These are phyloP conservation scores for Microchrysa polita DNA, from an alignment of 2,888 invertebrate genomes.

Conservation along the genomic window DNA sequence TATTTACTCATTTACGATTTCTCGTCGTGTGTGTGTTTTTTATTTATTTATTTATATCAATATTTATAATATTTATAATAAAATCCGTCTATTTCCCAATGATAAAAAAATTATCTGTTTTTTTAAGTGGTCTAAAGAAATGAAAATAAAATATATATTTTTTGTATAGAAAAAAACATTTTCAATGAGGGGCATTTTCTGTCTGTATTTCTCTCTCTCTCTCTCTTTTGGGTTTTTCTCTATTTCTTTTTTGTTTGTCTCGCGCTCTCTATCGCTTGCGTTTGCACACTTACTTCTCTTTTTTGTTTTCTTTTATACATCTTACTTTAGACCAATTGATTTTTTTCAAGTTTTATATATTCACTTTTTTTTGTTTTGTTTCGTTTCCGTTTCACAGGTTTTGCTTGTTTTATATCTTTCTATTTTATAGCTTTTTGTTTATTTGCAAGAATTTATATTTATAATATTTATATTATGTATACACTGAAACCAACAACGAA, in stretches of 20 bases:
- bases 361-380: constrained; percentile 22
- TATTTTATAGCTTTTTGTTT: neutral
- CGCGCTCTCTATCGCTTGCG: too few relatives aligned
- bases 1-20: constrained; percentile 11
- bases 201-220: neutral
- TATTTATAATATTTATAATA: constrained; percentile 19
- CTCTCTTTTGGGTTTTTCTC: constrained; percentile 3
- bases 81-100: constrained; percentile 41
- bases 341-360: constrained; percentile 18
- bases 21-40: neutral
- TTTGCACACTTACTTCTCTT: too few relatives aligned
- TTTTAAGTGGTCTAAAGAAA: constrained; percentile 38
- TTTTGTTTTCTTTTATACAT: too few relatives aligned
- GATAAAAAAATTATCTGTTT: constrained; percentile 30
- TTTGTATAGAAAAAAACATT: neutral
- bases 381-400: neutral
- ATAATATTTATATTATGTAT: constrained; percentile 16
- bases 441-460: neutral
- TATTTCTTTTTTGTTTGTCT: constrained; percentile 20
- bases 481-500: constrained; percentile 24
- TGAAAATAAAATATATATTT: neutral
- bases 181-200: neutral
- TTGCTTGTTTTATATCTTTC: constrained; percentile 9
- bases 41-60: too few relatives aligned
- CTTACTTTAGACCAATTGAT: constrained; percentile 13